Percentiles rank a stretch among this genome's conserved stretches.
phyloP scores from a whole-genome alignment of 2,888 invertebrate species.

The Cheiracanthium punctorium region DNA sequence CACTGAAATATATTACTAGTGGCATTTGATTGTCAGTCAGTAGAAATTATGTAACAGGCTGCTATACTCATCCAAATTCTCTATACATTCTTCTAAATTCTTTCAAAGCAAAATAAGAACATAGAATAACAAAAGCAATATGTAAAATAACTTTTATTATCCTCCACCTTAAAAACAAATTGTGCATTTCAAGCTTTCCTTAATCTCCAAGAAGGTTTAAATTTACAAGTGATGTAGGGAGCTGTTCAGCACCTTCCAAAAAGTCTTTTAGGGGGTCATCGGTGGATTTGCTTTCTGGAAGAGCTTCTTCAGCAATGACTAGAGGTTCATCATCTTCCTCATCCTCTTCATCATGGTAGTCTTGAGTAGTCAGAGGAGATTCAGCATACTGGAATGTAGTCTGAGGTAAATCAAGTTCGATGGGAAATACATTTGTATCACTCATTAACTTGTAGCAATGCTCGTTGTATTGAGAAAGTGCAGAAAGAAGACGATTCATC shows the following conservation, averaged over 20 bases:
- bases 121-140: background rate
- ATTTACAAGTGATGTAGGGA: conserved; percentile 22
- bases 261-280: conserved; percentile 27
- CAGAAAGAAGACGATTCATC: conserved; percentile 86
- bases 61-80: too few relatives aligned
- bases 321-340: conserved; percentile 71
- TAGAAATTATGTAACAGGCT: too few relatives aligned
- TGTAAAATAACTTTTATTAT: background rate
- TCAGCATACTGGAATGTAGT: conserved; percentile 88
- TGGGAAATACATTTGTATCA: conserved; percentile 90
- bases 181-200: background rate
- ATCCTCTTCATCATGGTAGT: conserved; percentile 73
- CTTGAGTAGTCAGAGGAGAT: conserved; percentile 74
- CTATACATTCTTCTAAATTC: too few relatives aligned
- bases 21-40: too few relatives aligned
- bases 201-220: conserved; percentile 45
- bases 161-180: background rate
- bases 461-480: conserved; percentile 85
- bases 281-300: conserved; percentile 20
- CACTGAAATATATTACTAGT: too few relatives aligned
- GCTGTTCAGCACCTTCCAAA: conserved; percentile 22
- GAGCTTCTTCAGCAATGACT: conserved; percentile 71
- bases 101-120: background rate
- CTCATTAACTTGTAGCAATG: conserved; percentile 85
- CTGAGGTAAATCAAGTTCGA: conserved; percentile 94